Evolutionary conservation across 2,888 invertebrate genomes (phyloP).

Genomic region (Rhogogaster chlorosoma): DNA sequence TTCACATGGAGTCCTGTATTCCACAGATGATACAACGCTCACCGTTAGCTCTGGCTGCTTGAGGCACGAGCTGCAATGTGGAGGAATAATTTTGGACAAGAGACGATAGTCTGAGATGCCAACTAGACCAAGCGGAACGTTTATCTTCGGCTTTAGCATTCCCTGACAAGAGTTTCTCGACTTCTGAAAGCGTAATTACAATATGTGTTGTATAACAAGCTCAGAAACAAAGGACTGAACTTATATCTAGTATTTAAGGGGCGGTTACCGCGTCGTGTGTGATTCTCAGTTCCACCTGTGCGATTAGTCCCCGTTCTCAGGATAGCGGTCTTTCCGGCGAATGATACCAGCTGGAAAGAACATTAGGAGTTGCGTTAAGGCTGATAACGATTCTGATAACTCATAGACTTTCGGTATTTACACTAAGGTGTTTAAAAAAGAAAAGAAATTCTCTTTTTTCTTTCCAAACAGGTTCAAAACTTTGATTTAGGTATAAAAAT

Average conservation of each 20-base stretch:
- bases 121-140: constrained; percentile 65
- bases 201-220: not conserved
- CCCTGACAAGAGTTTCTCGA: constrained; percentile 65
- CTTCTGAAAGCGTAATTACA: constrained; percentile 60
- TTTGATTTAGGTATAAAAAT: too few relatives aligned
- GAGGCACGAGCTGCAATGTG: constrained; percentile 62
- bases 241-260: not conserved
- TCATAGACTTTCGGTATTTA: not conserved
- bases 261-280: constrained; percentile 64
- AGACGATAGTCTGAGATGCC: constrained; percentile 66
- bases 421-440: too few relatives aligned
- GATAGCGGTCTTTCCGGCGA: constrained; percentile 63
- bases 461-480: too few relatives aligned
- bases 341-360: constrained; percentile 65
- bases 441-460: too few relatives aligned
- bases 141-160: constrained; percentile 63
- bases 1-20: not conserved
- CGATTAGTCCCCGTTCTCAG: constrained; percentile 58
- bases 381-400: constrained; percentile 4
- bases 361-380: not conserved
- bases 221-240: not conserved
- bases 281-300: constrained; percentile 55
- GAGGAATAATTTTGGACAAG: constrained; percentile 64
- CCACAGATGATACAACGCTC: constrained; percentile 43
- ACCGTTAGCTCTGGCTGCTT: constrained; percentile 72